Evolutionary conservation across 2,113 vertebrate genomes (phyloP), one percentile per base, ranked within the genome.

Genomic region (Numida meleagris): DNA sequence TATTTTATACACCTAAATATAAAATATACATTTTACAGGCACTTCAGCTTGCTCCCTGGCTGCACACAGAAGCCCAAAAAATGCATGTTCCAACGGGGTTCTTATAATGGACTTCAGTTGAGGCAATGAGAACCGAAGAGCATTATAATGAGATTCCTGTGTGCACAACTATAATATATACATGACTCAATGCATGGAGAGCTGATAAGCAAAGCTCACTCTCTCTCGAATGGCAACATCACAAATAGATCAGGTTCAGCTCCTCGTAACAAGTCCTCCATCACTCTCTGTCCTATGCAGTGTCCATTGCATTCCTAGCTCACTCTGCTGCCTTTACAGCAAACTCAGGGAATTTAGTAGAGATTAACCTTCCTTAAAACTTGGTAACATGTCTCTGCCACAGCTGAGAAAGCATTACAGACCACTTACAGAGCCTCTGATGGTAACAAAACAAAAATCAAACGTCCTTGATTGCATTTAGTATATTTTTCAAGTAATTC

Each of bases 21-120:
- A 96, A 98, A 98, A 98, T 97, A 98, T 98, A 98, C 97, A 98
- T 98, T 98, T 98, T 96, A 98, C 96, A 98, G 97, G 90, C 90
- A 96, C 95, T 91, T 93, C 97, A 72, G 87, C 95, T 96, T 81
- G 66, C 96, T 96, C 81, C 86, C 95, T 79, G 91, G 94, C 96
- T 97, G 93, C 96, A 96, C 93, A 94, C 74, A 93, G 94, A 94
- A 97, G 82, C 94, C 97, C 96, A 84, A 94, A 96, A 96, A 96
- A 88, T 46, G 75, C 82, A 55, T 57, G 79, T 93, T 97, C 96
- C 96, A 96, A 89, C 2, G 88, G 93, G 96, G 90, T 97, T 81
- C 55, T 97, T 94, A 62, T 96, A 91, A 95, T 93, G 96, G 96
- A 94, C 97, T 95, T 65, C 88, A 92, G 88, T 40, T 46, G 24